Evolutionary conservation across 2,113 vertebrate species (phyloP).

Genomic region (Hippotragus niger): DNA sequence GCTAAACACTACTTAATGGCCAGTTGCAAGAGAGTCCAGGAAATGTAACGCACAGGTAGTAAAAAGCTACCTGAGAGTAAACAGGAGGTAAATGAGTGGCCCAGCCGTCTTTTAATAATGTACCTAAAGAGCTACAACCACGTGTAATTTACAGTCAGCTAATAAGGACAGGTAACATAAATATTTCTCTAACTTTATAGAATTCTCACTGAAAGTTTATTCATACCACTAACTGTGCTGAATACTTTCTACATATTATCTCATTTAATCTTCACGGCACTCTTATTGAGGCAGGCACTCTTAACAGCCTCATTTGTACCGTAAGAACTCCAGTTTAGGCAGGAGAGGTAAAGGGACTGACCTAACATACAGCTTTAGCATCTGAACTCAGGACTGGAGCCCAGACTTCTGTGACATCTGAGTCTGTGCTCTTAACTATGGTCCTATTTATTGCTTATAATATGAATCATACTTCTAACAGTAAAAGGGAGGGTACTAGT

Average conservation of each 20-base stretch:
- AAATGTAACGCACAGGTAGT: neutral
- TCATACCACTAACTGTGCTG: neutral
- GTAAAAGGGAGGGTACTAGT: neutral
- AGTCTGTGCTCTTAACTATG: neutral
- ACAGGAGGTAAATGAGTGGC: neutral
- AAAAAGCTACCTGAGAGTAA: neutral
- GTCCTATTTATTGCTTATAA: neutral
- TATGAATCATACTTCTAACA: constrained; percentile 22
- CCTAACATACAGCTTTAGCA: neutral
- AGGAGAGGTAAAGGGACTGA: neutral
- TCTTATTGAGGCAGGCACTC: neutral
- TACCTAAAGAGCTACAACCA: neutral
- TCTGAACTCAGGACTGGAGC: neutral
- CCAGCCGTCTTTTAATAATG: neutral
- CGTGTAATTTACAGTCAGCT: neutral
- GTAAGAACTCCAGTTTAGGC: neutral
- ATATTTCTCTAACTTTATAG: neutral
- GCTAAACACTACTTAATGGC: neutral
- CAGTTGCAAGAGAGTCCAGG: neutral
- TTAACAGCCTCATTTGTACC: neutral
- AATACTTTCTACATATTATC: neutral
- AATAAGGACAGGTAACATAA: neutral
- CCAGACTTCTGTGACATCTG: neutral
- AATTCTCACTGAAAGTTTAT: neutral
- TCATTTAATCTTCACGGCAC: neutral